Base-by-base conservation (phyloP, 1,140 invertebrate genomes). In the Vollenhovia emeryi region DNA sequence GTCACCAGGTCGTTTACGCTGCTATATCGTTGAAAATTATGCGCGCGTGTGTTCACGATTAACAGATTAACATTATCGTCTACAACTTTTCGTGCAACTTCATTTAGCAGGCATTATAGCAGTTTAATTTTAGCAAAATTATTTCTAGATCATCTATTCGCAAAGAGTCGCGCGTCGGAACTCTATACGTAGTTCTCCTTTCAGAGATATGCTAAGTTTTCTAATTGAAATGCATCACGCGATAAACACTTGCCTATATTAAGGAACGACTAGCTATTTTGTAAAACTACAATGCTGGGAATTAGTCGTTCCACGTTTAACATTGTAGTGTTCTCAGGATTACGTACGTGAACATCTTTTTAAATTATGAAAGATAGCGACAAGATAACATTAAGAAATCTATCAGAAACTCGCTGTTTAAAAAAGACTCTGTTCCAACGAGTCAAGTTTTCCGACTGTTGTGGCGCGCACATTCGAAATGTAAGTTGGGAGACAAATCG, bases 11-110 rank as follows among this genome's bases (percentile, higher is more conserved):
- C 40, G 5, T 50, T 66, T 43, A 18, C 21, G n/a, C 15, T 68
- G 45, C 9, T 21, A 15, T 55, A 57, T 82, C 50, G n/a, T 24
- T 71, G 45, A 40, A 79, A 71, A 71, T 82, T 71, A 69, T 1
- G 11, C 8, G n/a, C 0, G 33, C 11, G 9, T 30, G n/a, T 1
- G 3, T 21, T 11, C n/a, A 40, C 27, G n/a, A 73, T 71, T 71
- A 73, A 59, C 13, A 30, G 69, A 73, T 73, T 73, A n/a, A 59
- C 18, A 11, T 30, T 40, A 7, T n/a, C 5, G 0, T 45, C 43
- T 43, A n/a, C 13, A 55, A 43, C 18, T 73, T 57, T 50, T 59
- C 11, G 1, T 33, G 48, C 50, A 59, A 45, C n/a, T 82, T 43
- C 18, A 57, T 71, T 9, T 43, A 33, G 24, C 27, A 45, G n/a